Base-by-base conservation (phyloP, 2,797 vertebrate genomes). In the Todus mexicanus region DNA sequence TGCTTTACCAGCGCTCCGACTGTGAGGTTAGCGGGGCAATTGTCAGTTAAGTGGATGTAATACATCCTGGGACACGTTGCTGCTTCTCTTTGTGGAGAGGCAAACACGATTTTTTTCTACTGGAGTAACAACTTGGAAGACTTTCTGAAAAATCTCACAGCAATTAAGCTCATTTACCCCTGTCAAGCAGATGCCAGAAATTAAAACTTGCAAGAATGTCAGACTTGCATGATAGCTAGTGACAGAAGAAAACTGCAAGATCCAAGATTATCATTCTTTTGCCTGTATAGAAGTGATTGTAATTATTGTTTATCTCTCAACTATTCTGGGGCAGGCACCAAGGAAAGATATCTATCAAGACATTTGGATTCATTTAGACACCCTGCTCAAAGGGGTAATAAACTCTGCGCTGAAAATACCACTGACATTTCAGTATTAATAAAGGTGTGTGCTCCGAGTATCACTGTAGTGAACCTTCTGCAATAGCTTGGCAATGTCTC, bases 301-400 rank as follows among this genome's bases (percentile, higher is more conserved):
- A 96, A 96, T 95, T 95, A 96, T 90, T 96, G 91, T 93, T 96
- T 95, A 86, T 82, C 87, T 94, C 81, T 84, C 81, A 75, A 76
- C 83, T 90, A 90, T 93, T 92, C 91, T 89, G 84, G 85, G 83
- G 89, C 75, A 91, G 71, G 80, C 84, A 96, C 45, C 74, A 89
- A 84, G 68, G 81, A 95, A 90, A 87, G 84, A 63, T 42, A 83
- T 89, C 81, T 79, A 90, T 88, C 70, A 87, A 95, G 89, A 77
- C 82, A 87, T n/a, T 84, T 82, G 89, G 84, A 92, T 91, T 95
- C 88, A 84, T 92, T 93, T 89, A 90, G 84, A 78, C 86, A 57
- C 87, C 59, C 84, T 77, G 35, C 87, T 88, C 88, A 89, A 94
- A 93, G 78, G 66, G 71, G 74, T 79, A 87, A 92, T 93, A 95